Conservation (phyloP, 2,113 vertebrate genomes). For the Parus major region DNA sequence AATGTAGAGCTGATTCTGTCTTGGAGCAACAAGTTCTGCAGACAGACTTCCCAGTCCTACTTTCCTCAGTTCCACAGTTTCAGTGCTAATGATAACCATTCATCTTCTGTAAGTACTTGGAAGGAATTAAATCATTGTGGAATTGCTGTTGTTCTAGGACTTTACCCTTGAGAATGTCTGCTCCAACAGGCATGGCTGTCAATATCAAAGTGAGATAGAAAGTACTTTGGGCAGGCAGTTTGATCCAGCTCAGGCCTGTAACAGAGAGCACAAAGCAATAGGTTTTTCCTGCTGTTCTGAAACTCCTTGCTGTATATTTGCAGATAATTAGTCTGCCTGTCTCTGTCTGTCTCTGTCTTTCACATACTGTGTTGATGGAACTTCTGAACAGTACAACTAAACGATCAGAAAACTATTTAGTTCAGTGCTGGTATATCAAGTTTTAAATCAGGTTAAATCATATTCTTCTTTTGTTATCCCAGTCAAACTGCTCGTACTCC, state of each 20-base stretch:
- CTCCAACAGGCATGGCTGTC: background rate
- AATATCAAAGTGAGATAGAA: conserved; percentile 12
- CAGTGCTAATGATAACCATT: background rate
- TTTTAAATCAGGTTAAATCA: background rate
- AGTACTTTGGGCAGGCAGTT: background rate
- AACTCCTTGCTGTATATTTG: background rate
- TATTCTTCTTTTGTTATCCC: background rate
- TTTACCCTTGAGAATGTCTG: background rate
- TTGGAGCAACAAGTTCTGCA: background rate
- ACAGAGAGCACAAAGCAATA: background rate
- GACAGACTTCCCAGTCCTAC: background rate
- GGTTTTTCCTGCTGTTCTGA: conserved; percentile 14
- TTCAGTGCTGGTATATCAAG: background rate
- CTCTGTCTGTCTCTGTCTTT: background rate
- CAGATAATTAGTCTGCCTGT: background rate
- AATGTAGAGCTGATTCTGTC: background rate
- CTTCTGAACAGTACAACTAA: background rate
- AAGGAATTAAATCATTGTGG: background rate
- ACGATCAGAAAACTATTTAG: background rate
- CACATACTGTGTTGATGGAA: background rate
- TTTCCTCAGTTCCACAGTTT: background rate
- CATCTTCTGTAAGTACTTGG: background rate
- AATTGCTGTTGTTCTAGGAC: background rate
- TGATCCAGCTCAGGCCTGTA: background rate
- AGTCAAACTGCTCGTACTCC: background rate